Conservation (phyloP, 2,888 invertebrate species). For the Monochamus alternatus region DNA sequence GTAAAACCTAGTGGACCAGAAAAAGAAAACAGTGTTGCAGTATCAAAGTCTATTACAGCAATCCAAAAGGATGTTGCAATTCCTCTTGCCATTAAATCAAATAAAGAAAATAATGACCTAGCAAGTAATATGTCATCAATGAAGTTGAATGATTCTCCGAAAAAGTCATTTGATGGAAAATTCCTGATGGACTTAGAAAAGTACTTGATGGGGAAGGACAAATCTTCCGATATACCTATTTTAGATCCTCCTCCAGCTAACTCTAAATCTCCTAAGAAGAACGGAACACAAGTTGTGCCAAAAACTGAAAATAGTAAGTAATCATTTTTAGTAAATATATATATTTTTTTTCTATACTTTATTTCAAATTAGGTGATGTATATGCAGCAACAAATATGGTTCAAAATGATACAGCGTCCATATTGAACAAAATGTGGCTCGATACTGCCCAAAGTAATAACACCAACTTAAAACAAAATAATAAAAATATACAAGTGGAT, state of each 20-base stretch:
- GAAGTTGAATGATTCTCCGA: slow-evolving; percentile 53
- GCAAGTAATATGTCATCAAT: slow-evolving; percentile 50
- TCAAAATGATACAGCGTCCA: slow-evolving; percentile 66
- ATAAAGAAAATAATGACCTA: slow-evolving; percentile 37
- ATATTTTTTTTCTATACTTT: too few relatives aligned
- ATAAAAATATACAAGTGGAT: slow-evolving; percentile 49
- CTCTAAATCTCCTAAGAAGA: slow-evolving; percentile 40
- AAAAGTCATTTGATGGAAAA: slow-evolving; percentile 66
- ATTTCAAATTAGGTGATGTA: slow-evolving; percentile 53
- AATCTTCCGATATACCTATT: slow-evolving; percentile 67
- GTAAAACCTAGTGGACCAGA: slow-evolving; percentile 46
- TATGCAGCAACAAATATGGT: slow-evolving; percentile 53
- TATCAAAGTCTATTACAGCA: slow-evolving; percentile 53
- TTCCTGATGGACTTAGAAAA: slow-evolving; percentile 80
- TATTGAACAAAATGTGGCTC: slow-evolving; percentile 73
- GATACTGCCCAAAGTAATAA: slow-evolving; percentile 62
- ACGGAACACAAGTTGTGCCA: slow-evolving; percentile 56
- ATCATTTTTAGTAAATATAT: slow-evolving; percentile 10
- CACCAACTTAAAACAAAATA: slow-evolving; percentile 56
- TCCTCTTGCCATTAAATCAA: slow-evolving; percentile 36
- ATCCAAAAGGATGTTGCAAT: slow-evolving; percentile 54
- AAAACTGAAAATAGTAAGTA: slow-evolving; percentile 67
- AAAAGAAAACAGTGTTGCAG: slow-evolving; percentile 48
- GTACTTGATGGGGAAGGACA: slow-evolving; percentile 68
- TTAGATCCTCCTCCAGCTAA: slow-evolving; percentile 71